Evolutionary conservation across 2,888 invertebrate species (phyloP), one percentile per base, ranked within the genome.

Genomic region (Cantharis nigra): DNA sequence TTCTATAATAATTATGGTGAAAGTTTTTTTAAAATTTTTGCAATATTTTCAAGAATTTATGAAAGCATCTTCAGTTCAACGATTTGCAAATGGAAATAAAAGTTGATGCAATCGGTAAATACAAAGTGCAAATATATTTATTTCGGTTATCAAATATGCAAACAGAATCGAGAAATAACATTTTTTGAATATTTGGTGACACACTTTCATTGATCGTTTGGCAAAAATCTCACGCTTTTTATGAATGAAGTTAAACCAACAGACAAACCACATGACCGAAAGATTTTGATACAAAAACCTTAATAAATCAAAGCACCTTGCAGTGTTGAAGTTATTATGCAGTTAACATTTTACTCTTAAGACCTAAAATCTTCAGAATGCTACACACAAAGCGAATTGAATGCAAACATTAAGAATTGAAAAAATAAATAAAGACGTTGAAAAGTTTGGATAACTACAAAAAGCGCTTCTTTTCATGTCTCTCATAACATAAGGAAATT

Each of bases 301-400:
- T 78, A 75, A 81, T 81, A 81, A 81, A 81, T 81, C 81, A 81
- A 79, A 33, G 63, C 28, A 70, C 65, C 71, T 73, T 28, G 62
- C 71, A 78, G 80, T 78, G 79, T 80, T 80, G 80, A 80, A 75
- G 79, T 79, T 70, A 80, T 81, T 77, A 81, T 81, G 69, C 74
- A 63, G 63, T 78, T 78, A 79, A 76, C 74, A 69, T 75, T 77
- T 77, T 74, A 64, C 78, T 75, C 73, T 78, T 23, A 77, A 26
- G 63, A 30, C 26, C 49, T 49, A 69, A 77, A 70, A 69, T 74
- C 78, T 65, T 75, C 69, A 72, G 72, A 65, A 70, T 70, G 14
- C 65, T 49, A 74, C 71, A 73, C 69, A 75, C 63, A 75, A 69
- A 69, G 62, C 69, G 71, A 73, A 23, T 65, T 74, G 70, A 78